Evolutionary conservation across 2,888 invertebrate genomes (phyloP), one percentile per base, ranked within the genome.

Genomic region (Drosophila pseudotalamancana): DNA sequence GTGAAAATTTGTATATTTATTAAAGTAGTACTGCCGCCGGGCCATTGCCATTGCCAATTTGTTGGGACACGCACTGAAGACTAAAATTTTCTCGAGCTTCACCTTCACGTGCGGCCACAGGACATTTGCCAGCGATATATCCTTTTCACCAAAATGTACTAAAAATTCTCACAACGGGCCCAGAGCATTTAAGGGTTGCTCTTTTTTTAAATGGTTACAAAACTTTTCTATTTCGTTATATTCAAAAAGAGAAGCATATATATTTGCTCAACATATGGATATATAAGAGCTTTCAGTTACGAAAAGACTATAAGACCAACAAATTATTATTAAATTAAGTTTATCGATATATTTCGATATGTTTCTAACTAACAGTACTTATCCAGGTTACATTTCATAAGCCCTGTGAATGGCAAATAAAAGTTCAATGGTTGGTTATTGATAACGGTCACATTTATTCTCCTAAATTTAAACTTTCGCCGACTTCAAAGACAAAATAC

Each of bases 1-100:
- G 72, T 91, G 90, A 84, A 91, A 90, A 90, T 90, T 91, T 76
- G 88, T 88, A 63, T 89, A 88, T 75, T 87, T 87, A 72, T 85
- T 90, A 75, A 87, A 87, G 85, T 88, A 89, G 77, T 88, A 89
- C 77, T 89, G 89, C 84, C 89, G 89, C 82, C 89, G 89, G 87
- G 84, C 90, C 81, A 86, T 86, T 71, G 83, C 83, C 86, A 83
- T 80, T 89, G 90, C 91, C 91, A 88, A 91, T 87, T 89, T 87
- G 87, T 83, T 75, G 54, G 46, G 53, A 39, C 49, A 54, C 72
- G 64, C 74, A 60, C 72, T 69, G 60, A 74, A 74, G 70, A 78
- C 74, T 70, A 27, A 67, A 64, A 61, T 67, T 77, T 75, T 73
- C 55, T 40, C 34, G 35, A 59, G 72, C 63, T 66, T 66, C 76